phyloP scores from a whole-genome alignment of 53 echinoderm and acorn worm genomes.

The Temnopleurus reevesii region DNA sequence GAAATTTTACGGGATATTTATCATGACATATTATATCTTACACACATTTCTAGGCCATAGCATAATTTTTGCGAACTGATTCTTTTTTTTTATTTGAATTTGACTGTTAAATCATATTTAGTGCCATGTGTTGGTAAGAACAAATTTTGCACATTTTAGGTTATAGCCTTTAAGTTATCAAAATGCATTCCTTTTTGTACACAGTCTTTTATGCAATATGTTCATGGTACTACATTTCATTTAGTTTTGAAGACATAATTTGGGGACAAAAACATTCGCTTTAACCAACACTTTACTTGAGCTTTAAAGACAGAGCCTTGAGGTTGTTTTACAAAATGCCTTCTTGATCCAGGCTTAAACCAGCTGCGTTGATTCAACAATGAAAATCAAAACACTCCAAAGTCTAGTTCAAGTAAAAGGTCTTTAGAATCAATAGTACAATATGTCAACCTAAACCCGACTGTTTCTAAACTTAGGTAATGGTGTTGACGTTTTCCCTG shows the following conservation, averaged over 20 bases:
- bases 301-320: neutral
- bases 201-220: too few species aligned
- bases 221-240: too few species aligned
- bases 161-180: too few species aligned
- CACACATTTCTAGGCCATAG: too few species aligned
- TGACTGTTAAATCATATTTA: too few species aligned
- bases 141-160: neutral
- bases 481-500: constrained; percentile 7
- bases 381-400: neutral
- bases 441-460: neutral
- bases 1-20: too few species aligned
- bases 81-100: too few species aligned
- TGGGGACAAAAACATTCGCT: neutral
- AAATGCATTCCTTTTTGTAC: too few species aligned
- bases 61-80: too few species aligned
- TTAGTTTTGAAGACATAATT: neutral
- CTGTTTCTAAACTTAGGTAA: neutral
- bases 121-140: too few species aligned
- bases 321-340: neutral
- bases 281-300: neutral
- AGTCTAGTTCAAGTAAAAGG: neutral
- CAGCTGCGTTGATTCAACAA: constrained; percentile 24
- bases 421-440: neutral
- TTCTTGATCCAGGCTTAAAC: constrained; percentile 22
- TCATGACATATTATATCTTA: too few species aligned